Percentiles rank a stretch among this genome's conserved stretches.
phyloP scores from a whole-genome alignment of 2,113 vertebrate species.

The Pterophyllum scalare region DNA sequence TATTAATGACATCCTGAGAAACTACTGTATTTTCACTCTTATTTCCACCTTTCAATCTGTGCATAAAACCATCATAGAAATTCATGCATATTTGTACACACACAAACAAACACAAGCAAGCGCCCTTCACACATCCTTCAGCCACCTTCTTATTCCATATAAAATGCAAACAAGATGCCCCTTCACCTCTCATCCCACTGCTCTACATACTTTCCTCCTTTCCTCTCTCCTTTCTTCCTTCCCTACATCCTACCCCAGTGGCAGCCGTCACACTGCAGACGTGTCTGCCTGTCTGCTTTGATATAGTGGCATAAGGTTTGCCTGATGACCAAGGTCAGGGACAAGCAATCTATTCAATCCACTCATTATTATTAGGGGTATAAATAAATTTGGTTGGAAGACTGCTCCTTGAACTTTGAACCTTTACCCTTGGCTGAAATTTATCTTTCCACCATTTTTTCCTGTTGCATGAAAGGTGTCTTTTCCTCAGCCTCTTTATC shows the following conservation, averaged over 20 bases:
- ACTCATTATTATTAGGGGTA: conserved; percentile 93
- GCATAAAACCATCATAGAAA: background rate
- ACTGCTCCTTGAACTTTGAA: conserved; percentile 93
- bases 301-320: conserved; percentile 79
- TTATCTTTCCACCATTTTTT: conserved; percentile 75
- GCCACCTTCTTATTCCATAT: conserved; percentile 76
- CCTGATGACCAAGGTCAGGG: conserved; percentile 88
- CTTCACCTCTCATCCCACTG: conserved; percentile 56
- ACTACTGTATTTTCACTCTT: background rate
- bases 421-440: conserved; percentile 84
- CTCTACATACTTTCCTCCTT: conserved; percentile 42
- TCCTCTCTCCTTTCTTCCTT: conserved; percentile 11
- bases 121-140: conserved; percentile 85
- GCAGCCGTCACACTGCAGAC: conserved; percentile 58
- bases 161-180: conserved; percentile 78
- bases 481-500: conserved; percentile 18
- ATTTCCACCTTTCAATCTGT: too few relatives aligned
- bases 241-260: conserved; percentile 22
- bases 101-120: conserved; percentile 31
- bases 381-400: conserved; percentile 91
- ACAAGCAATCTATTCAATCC: conserved; percentile 86
- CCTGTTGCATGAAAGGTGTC: conserved; percentile 65
- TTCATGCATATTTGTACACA: background rate
- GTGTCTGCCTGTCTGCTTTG: conserved; percentile 68
- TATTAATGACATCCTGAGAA: background rate